Conservation (phyloP, 2,888 invertebrate species). For the Petrolisthes cinctipes region DNA sequence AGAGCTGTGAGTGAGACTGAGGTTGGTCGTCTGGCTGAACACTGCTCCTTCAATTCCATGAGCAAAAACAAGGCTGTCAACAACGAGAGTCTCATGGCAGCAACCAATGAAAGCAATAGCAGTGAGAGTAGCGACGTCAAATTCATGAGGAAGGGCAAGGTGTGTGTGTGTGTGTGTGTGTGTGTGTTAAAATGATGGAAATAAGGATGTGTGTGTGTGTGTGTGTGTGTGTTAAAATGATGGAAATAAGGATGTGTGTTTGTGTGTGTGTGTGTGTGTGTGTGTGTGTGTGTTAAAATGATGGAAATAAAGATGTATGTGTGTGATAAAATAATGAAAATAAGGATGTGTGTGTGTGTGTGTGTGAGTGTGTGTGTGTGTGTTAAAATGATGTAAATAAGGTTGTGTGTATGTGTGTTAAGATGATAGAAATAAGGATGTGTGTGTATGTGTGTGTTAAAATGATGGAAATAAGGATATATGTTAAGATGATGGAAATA, state of each 20-base stretch:
- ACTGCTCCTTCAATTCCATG: constrained; percentile 86
- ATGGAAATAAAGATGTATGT: too few relatives aligned
- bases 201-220: too few relatives aligned
- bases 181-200: too few relatives aligned
- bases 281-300: too few relatives aligned
- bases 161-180: not conserved
- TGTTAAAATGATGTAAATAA: too few relatives aligned
- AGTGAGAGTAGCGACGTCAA: constrained; percentile 5
- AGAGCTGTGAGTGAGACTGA: constrained; percentile 78
- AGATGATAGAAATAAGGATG: not conserved
- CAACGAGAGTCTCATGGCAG: constrained; percentile 52
- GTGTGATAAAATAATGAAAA: too few relatives aligned
- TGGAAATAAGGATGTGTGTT: too few relatives aligned
- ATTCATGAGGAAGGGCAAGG: constrained; percentile 64
- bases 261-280: too few relatives aligned
- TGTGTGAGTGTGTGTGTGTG: too few relatives aligned
- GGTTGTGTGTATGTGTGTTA: not conserved
- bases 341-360: too few relatives aligned
- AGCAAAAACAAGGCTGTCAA: constrained; percentile 84
- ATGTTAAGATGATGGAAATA: too few relatives aligned
- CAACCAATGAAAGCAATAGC: constrained; percentile 6
- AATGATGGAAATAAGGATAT: not conserved
- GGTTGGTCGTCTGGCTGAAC: constrained; percentile 78
- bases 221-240: too few relatives aligned
- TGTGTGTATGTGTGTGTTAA: not conserved